These are phyloP conservation scores for Lophotis ruficrista DNA, from an alignment of 2,113 vertebrate genomes.

Conservation along the genomic window DNA sequence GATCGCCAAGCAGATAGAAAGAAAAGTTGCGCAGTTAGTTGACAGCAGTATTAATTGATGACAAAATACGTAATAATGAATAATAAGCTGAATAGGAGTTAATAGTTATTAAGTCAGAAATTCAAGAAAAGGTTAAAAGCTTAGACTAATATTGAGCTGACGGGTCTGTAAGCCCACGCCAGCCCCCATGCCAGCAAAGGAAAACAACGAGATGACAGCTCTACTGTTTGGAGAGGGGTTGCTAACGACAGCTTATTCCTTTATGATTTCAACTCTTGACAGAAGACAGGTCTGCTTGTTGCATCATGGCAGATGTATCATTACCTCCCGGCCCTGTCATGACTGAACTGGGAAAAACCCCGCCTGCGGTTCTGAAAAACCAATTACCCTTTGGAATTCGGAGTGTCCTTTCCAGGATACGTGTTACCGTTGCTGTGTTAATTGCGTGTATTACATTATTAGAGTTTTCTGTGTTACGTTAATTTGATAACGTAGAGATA, in stretches of 20 bases:
- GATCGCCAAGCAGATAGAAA: neutral
- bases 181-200: conserved; percentile 72
- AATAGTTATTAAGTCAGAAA: conserved; percentile 38
- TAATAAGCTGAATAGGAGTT: neutral
- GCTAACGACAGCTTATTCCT: conserved; percentile 96
- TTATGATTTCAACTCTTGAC: conserved; percentile 95
- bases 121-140: conserved; percentile 75
- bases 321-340: conserved; percentile 96
- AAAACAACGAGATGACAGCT: conserved; percentile 90
- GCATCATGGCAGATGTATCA: conserved; percentile 94
- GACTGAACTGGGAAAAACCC: conserved; percentile 76
- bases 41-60: neutral
- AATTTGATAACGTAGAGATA: conserved; percentile 24
- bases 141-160: conserved; percentile 69
- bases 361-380: conserved; percentile 70
- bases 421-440: conserved; percentile 34
- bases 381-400: conserved; percentile 74
- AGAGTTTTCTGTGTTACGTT: neutral
- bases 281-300: conserved; percentile 94
- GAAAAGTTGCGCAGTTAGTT: neutral
- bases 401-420: conserved; percentile 19
- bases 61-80: neutral
- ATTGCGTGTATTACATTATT: neutral
- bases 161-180: conserved; percentile 76
- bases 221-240: conserved; percentile 87